A percentile compares a stretch with the other conserved stretches of the same genome.
Conservation (phyloP, 2,797 vertebrate genomes). For the Saguinus oedipus region DNA sequence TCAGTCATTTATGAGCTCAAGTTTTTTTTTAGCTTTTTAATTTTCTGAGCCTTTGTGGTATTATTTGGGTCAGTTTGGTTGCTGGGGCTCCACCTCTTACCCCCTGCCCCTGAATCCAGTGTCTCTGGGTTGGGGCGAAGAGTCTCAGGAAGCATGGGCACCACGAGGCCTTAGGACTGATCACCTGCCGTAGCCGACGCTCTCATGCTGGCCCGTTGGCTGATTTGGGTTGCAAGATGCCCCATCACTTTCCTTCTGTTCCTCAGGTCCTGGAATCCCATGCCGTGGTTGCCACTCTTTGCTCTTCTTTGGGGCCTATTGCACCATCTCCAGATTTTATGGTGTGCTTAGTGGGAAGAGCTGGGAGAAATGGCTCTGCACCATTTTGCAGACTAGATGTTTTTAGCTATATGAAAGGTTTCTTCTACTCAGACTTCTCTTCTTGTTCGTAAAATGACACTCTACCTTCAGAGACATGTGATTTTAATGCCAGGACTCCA, state of each 20-base stretch:
- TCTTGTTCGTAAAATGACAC: conserved; percentile 10
- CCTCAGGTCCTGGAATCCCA: not conserved
- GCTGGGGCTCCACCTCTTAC: not conserved
- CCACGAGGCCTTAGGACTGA: not conserved
- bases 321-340: not conserved
- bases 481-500: conserved; percentile 25
- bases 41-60: not conserved
- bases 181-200: not conserved
- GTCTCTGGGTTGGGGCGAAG: not conserved
- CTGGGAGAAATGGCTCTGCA: not conserved
- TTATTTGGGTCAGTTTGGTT: not conserved
- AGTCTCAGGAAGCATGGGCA: not conserved
- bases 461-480: not conserved
- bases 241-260: not conserved
- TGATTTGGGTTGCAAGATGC: not conserved
- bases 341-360: not conserved
- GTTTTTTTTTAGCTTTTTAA: not conserved
- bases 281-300: not conserved
- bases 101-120: too few relatives aligned
- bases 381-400: not conserved
- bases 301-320: not conserved
- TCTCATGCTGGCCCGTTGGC: not conserved
- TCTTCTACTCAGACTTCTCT: not conserved
- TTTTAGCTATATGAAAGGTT: not conserved
- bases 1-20: not conserved